phyloP scores from a whole-genome alignment of 2,113 vertebrate genomes.

The Crocuta crocuta region DNA sequence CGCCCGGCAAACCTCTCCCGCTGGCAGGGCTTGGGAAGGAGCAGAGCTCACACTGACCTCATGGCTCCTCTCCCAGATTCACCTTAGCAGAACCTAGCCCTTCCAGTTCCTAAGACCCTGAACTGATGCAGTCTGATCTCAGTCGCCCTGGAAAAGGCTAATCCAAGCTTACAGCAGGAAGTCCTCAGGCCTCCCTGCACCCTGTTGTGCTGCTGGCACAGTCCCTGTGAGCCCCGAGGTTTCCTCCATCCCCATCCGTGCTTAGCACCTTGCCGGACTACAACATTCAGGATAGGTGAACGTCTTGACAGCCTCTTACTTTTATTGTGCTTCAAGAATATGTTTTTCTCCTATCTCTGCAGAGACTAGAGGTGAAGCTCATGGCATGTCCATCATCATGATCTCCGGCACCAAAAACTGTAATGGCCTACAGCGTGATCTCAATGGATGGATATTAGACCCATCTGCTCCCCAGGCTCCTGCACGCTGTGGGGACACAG shows the following conservation, averaged over 20 bases:
- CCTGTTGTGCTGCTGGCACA: neutral
- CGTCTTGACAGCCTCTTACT: neutral
- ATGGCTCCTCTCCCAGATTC: constrained; percentile 13
- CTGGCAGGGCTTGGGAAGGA: neutral
- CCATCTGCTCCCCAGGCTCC: neutral
- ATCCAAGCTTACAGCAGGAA: neutral
- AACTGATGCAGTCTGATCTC: neutral
- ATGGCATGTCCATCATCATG: neutral
- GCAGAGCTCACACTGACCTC: neutral
- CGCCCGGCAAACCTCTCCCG: neutral
- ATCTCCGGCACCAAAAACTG: neutral
- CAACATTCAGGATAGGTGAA: neutral
- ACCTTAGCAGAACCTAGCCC: neutral
- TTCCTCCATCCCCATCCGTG: neutral
- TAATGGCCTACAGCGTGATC: neutral
- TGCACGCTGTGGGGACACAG: neutral
- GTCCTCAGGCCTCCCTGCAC: neutral
- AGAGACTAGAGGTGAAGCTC: neutral
- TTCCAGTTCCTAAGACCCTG: neutral
- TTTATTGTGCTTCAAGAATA: neutral
- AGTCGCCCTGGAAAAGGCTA: neutral
- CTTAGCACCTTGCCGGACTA: neutral
- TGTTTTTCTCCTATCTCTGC: too few relatives aligned
- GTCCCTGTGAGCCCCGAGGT: neutral
- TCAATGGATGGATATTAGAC: neutral